Conservation (phyloP, 2,797 vertebrate species). For the Halcyon chelicuti region DNA sequence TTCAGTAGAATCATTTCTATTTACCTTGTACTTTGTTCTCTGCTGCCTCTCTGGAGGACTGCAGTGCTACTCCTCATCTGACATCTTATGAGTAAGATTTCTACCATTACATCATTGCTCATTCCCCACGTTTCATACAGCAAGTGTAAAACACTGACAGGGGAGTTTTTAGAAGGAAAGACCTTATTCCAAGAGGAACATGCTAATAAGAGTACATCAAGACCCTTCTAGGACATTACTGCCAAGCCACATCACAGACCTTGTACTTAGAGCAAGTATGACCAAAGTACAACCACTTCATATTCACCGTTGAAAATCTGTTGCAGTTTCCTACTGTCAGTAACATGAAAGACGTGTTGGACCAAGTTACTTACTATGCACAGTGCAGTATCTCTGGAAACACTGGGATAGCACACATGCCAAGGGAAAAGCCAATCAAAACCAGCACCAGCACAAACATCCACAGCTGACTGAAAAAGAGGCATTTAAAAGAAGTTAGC, state of each 20-base stretch:
- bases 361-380: slow-evolving; percentile 87
- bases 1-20: background rate
- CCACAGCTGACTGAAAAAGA: slow-evolving; percentile 89
- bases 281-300: background rate
- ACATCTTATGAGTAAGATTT: background rate
- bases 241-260: background rate
- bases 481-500: slow-evolving; percentile 10
- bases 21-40: background rate
- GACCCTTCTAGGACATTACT: background rate
- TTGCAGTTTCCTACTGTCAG: background rate
- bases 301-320: background rate
- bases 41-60: background rate
- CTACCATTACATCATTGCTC: background rate
- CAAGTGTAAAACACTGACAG: background rate
- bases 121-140: background rate
- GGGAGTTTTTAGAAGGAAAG: background rate
- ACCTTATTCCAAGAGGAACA: background rate
- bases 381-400: slow-evolving; percentile 91
- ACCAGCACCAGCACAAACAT: slow-evolving; percentile 87
- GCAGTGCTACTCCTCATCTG: background rate
- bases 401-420: slow-evolving; percentile 88
- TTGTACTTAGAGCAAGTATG: background rate
- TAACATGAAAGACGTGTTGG: background rate
- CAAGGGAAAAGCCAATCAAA: slow-evolving; percentile 88
- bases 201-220: background rate